Base-by-base conservation (phyloP, 2,113 vertebrate species). In the Lathamus discolor region DNA sequence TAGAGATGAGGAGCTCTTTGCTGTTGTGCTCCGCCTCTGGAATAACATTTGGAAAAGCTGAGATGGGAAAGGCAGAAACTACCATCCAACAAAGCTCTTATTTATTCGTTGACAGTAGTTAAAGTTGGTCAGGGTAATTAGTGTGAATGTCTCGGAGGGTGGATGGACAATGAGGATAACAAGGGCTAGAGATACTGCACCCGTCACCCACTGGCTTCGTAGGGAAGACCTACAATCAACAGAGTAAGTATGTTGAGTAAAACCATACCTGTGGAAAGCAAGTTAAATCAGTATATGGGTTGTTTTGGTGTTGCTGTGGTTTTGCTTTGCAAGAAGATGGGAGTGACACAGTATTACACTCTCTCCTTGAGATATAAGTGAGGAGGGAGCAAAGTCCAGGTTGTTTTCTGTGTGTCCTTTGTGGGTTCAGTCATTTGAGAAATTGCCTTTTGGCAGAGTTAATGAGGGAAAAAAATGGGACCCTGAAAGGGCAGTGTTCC, bases 371-470 rank as follows among this genome's bases (percentile, higher is more conserved):
- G 31, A 49, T 44, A 15, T 6, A 48, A 89, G 59, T 7, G 27
- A 19, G 54, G 80, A 46, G 62, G 54, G n/a, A 59, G 7, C 19
- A 23, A 94, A 86, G 59, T 72, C 14, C 64, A 52, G 15, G 14
- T 31, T 67, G n/a, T 9, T 78, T 89, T 84, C 51, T 52, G 12
- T 67, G 4, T 20, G 17, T 80, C 61, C 20, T 83, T 69, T 62
- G 28, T 37, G 23, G 46, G 18, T 9, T 51, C 51, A 31, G 67
- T 79, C 5, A 28, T 85, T 68, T 12, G 7, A 72, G 73, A 78
- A 86, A 72, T 75, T 57, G 19, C n/a, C 25, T 88, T 72, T 79
- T 96, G 41, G 10, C 33, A 76, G 33, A 86, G 54, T 68, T 78
- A 59, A 27, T 43, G 14, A 7, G 43, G 13, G 5, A 4, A 29